Percentiles rank a stretch among this genome's conserved stretches.
These are phyloP conservation scores for Diglossa cyanea DNA, from an alignment of 2,797 vertebrate species.

Conservation along the genomic window DNA sequence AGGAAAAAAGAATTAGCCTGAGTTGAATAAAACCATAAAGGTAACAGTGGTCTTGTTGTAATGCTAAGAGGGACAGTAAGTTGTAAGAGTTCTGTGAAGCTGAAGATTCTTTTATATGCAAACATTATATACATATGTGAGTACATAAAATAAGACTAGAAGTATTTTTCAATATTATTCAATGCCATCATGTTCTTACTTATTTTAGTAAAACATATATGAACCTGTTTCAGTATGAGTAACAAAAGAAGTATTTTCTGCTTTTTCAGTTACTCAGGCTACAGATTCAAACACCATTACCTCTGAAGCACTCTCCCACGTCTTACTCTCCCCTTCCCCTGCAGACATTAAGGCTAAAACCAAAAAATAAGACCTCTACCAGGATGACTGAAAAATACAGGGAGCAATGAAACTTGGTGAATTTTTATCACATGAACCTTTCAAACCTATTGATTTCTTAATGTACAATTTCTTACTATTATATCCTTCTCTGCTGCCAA, in stretches of 20 bases:
- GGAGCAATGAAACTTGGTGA: not conserved
- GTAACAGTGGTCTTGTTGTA: not conserved
- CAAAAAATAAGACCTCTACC: constrained; percentile 57
- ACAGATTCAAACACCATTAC: constrained; percentile 14
- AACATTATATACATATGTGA: not conserved
- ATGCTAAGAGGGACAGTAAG: not conserved
- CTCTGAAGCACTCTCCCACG: constrained; percentile 61
- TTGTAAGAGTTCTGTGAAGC: not conserved
- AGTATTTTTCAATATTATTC: not conserved
- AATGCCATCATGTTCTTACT: not conserved
- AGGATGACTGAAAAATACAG: not conserved
- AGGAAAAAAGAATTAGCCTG: constrained; percentile 1
- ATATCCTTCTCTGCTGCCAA: not conserved
- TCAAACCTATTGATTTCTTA: not conserved
- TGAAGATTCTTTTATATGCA: not conserved
- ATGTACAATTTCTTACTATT: not conserved
- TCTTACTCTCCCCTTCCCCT: constrained; percentile 7
- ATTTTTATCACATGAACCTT: not conserved
- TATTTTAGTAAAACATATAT: not conserved
- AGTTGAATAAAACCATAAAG: not conserved
- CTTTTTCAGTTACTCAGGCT: constrained; percentile 49
- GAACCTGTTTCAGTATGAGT: not conserved
- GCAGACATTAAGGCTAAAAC: constrained; percentile 33
- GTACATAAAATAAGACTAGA: not conserved
- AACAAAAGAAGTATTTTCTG: constrained; percentile 19